A percentile compares a stretch with the other conserved stretches of the same genome.
phyloP scores from a whole-genome alignment of 1,140 invertebrate genomes.

The Radopholus similis region DNA sequence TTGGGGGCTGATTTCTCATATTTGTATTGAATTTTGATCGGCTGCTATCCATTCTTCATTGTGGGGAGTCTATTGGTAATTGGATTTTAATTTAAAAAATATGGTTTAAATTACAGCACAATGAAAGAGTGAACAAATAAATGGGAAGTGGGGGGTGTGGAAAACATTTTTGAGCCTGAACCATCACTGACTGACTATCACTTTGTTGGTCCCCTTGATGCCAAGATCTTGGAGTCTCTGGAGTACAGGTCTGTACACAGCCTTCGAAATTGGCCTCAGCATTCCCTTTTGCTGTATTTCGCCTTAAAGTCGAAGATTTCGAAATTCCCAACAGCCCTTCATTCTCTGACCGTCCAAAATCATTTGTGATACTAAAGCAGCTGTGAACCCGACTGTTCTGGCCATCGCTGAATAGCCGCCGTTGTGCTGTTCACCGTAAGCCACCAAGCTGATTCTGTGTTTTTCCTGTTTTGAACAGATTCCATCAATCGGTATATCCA shows the following conservation, averaged over 20 bases:
- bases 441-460: constrained; percentile 83
- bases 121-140: no score
- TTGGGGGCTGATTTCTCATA: no score
- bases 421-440: constrained; percentile 74
- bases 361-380: constrained; percentile 94
- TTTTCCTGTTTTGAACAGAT: constrained; percentile 67
- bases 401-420: constrained; percentile 92
- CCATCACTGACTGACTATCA: constrained; percentile 8
- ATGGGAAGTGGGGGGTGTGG: no score
- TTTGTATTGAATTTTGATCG: no score
- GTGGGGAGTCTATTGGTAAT: no score
- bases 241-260: constrained; percentile 64
- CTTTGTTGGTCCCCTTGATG: constrained; percentile 58
- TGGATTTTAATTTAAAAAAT: no score
- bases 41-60: no score
- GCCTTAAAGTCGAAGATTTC: constrained; percentile 60
- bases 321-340: constrained; percentile 2
- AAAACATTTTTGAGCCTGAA: not conserved
- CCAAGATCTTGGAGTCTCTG: constrained; percentile 62
- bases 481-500: not conserved
- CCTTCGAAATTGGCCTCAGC: constrained; percentile 61
- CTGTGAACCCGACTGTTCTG: constrained; percentile 88
- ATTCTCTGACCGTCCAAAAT: constrained; percentile 75
- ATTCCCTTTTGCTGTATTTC: constrained; percentile 65
- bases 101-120: no score